Base-by-base conservation (phyloP, 1,140 invertebrate genomes). In the Idris sp. region DNA sequence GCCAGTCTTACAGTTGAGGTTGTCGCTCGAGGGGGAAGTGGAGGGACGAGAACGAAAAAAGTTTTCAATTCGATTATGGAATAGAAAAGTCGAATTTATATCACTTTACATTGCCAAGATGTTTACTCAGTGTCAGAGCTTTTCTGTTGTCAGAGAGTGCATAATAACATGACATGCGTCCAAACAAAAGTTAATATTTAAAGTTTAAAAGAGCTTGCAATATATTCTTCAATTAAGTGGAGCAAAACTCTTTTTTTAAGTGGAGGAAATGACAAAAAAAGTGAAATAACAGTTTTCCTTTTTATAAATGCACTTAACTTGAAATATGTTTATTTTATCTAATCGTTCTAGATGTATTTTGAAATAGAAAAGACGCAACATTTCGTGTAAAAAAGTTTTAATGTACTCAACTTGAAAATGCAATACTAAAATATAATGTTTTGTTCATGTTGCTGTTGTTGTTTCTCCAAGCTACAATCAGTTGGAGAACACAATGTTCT, bases 11-110 rank as follows among this genome's bases (percentile, higher is more conserved):
- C 26, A 35, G 61, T 41, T n/a, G n/a, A n/a, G 71, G 48, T 41
- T 58, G 48, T 73, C 75, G 59, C 79, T 49, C 22, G 41, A 54
- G 73, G 77, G 30, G 16, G 46, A 40, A 18, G 6, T 26, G 36
- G 48, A 40, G 11, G 31, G 30, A 59, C 26, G 48, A 67, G 58
- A 33, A 51, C n/a, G 6, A 11, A 6, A 41, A 54, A 56, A 67
- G 22, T 25, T 11, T 41, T n/a, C 6, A 0, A 72, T 67, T 72
- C 49, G 49, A 74, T 76, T 79, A 76, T 46, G 48, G 44, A 67
- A 62, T 72, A 68, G 51, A 67, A 68, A 68, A 68, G n/a, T 74
- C 28, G 10, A 40, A 33, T 74, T 48, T 61, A 48, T 65, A 61
- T 22, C 15, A 56, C 56, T 48, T 68, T 44, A 28, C 54, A 44